Conservation (phyloP, 2,113 vertebrate species). For the Aspiorhynchus laticeps region DNA sequence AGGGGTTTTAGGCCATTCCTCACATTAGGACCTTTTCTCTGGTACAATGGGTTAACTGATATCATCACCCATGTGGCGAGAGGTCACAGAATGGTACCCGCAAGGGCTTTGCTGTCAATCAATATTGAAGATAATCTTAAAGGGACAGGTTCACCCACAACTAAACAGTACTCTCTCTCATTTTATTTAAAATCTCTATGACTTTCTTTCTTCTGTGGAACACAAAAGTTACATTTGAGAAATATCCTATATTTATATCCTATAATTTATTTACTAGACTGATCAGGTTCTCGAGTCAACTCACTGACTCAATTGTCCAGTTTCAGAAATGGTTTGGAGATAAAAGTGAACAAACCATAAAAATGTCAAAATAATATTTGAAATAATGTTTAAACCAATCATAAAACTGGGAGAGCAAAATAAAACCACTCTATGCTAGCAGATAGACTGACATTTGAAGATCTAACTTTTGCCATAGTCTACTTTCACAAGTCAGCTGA, state of each 20-base stretch:
- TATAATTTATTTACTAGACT: too few relatives aligned
- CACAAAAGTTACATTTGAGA: neutral
- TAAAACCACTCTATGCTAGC: neutral
- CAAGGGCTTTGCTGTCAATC: slow-evolving; percentile 7
- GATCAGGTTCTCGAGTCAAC: neutral
- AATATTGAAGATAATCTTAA: neutral
- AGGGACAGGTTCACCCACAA: neutral
- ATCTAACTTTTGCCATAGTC: slow-evolving; percentile 43
- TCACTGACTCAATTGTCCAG: neutral
- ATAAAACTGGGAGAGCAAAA: neutral
- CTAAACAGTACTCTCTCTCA: neutral
- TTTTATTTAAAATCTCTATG: neutral
- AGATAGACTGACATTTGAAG: neutral
- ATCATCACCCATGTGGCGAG: slow-evolving; percentile 1
- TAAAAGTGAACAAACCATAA: neutral
- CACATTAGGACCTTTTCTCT: slow-evolving; percentile 74
- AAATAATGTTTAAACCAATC: neutral
- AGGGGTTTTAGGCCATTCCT: slow-evolving; percentile 66
- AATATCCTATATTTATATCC: neutral
- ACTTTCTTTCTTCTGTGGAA: neutral
- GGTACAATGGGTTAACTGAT: slow-evolving; percentile 67
- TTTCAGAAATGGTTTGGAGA: neutral
- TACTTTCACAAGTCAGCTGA: slow-evolving; percentile 34
- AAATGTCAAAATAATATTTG: neutral
- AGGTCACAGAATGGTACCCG: neutral